Evolutionary conservation across 2,888 invertebrate genomes (phyloP), one percentile per base, ranked within the genome.

Genomic region (Chrysolina americana): DNA sequence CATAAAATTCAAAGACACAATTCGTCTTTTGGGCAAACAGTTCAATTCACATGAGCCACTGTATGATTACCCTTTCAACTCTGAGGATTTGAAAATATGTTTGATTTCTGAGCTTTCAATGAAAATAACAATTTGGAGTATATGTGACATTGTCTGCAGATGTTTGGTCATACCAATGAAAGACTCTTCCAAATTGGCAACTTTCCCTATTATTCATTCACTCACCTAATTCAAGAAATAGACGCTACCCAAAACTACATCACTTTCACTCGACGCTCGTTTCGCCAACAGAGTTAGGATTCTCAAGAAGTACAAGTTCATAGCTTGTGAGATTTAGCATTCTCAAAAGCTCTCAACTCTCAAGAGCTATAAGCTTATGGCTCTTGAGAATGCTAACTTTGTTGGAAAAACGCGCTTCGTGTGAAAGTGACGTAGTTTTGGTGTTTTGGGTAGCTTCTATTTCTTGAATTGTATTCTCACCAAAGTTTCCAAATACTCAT

Each of bases 171-270:
- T 56, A 56, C 56, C 56, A 56, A 17, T 56, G 21, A 17, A 17
- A 56, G 21, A 17, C 21, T 8, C 56, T 56, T 17, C 19, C n/a
- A 21, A 56, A 56, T 56, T 56, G 56, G 56, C 56, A 56, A 11
- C 56, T 56, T 56, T 56, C 21, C 56, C 56, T 21, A 56, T 56
- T 56, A 56, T 56, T 56, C 56, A 56, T 56, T 56, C 17, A 15
- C 56, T 56, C 21, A 56, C 19, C 56, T 56, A 56, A 21, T 21
- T 28, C 28, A 28, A 48, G 17, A 17, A n/a, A 13, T 48, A 13
- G 13, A 48, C 15, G 15, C 17, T 65, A 71, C 48, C 28, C 28
- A 28, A 28, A 28, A 28, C 28, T 28, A 28, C 28, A 28, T 28
- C 28, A 28, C 28, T 28, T 28, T 28, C 28, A 28, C 28, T 28